Base-by-base conservation (phyloP, 2,888 invertebrate species). In the Falcaria lacertinaria region DNA sequence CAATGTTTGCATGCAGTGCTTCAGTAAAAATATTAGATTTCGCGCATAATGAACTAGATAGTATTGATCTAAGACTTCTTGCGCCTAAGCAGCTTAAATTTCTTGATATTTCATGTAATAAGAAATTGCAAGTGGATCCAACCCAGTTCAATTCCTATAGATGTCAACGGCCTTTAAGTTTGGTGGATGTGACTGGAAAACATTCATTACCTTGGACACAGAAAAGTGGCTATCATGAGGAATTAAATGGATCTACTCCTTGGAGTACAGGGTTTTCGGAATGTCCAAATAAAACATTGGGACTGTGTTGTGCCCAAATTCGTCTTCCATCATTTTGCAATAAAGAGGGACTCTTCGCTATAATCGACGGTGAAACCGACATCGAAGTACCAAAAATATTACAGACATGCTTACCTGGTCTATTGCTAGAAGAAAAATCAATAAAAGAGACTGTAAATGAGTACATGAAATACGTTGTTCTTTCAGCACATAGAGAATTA, bases 241-340 rank as follows among this genome's bases (percentile, higher is more conserved):
- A 93, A 56, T 74, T 91, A 45, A 85, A 74, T 46, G 89, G 91
- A 2, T 55, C 64, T 5, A 93, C 92, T 5, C 94, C 95, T 2
- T 96, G 96, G 96, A 91, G 91, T 36, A 91, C 95, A 22, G 96
- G 96, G 0, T 96, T 96, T 77, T 95, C 96, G 0, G 96, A 96
- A 85, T 94, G 96, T 8, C 93, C 96, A 0, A 96, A 96, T 25
- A 92, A 91, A 52, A 91, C 91, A 42, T 90, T 94, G 52, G 93
- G 94, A 61, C 76, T 96, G n/a, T 93, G 93, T 66, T 92, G 96
- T 43, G 92, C 94, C 0, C 96, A 96, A 81, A 91, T 96, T 39
- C 90, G 96, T 42, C 87, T 95, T 47, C 94, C 95, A 11, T 91
- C 93, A 1, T 95, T 95, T 76, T 95, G 95, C 71, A 94, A 94